These are phyloP conservation scores for Catocala fraxini DNA, from an alignment of 2,888 invertebrate species.

Conservation along the genomic window DNA sequence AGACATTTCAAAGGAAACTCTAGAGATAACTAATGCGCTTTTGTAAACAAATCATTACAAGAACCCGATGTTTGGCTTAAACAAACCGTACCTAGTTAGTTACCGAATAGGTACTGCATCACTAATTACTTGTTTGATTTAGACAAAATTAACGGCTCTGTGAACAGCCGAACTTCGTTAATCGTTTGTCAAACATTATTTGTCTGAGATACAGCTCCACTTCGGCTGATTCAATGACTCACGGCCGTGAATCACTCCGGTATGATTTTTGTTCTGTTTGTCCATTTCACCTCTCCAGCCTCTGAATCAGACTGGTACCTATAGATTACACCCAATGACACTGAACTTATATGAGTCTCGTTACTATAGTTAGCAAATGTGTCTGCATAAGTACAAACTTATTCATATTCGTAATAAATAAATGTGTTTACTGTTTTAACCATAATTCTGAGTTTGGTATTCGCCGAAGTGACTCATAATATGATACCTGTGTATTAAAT, in stretches of 20 bases:
- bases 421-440: constrained; percentile 15
- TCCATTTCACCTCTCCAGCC: constrained; percentile 55
- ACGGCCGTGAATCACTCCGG: constrained; percentile 55
- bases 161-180: constrained; percentile 56
- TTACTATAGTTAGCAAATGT: constrained; percentile 40
- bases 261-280: constrained; percentile 56
- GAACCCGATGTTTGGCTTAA: constrained; percentile 53
- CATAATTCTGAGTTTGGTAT: neutral
- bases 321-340: constrained; percentile 28
- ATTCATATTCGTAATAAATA: constrained; percentile 16
- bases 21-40: constrained; percentile 21
- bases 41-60: constrained; percentile 47
- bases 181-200: constrained; percentile 62
- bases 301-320: constrained; percentile 53
- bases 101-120: constrained; percentile 46
- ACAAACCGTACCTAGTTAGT: constrained; percentile 39
- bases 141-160: constrained; percentile 60
- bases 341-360: constrained; percentile 36
- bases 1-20: constrained; percentile 11
- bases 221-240: constrained; percentile 46
- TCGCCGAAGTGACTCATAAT: constrained; percentile 2
- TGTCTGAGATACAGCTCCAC: constrained; percentile 43
- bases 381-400: neutral
- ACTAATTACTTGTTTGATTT: constrained; percentile 74
- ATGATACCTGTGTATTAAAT: constrained; percentile 3